These are phyloP conservation scores for Notarius lentiginosus DNA, from an alignment of 2,113 vertebrate species.

Conservation along the genomic window DNA sequence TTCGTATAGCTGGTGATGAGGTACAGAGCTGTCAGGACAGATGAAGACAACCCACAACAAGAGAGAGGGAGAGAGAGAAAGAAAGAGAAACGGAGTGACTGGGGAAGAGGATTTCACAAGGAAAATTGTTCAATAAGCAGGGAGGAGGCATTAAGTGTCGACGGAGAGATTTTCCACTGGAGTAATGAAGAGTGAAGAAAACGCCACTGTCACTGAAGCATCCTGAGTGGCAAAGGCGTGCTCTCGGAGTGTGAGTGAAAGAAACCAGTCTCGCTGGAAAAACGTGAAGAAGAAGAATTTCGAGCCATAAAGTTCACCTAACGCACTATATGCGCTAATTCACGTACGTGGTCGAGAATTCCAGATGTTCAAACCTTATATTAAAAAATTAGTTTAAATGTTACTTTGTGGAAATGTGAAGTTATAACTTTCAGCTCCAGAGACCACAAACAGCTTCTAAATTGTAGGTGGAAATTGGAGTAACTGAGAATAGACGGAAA, in stretches of 20 bases:
- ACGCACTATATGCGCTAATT: slow-evolving; percentile 45
- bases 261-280: slow-evolving; percentile 34
- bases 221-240: slow-evolving; percentile 23
- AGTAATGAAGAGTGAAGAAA: slow-evolving; percentile 34
- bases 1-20: slow-evolving; percentile 94
- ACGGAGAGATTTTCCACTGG: slow-evolving; percentile 35
- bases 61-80: slow-evolving; percentile 5
- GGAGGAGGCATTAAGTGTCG: slow-evolving; percentile 68
- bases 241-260: slow-evolving; percentile 4
- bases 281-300: slow-evolving; percentile 43
- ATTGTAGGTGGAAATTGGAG: slow-evolving; percentile 32
- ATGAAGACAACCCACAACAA: slow-evolving; percentile 88
- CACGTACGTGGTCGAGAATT: slow-evolving; percentile 35
- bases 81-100: slow-evolving; percentile 51
- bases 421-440: slow-evolving; percentile 27
- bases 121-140: slow-evolving; percentile 75
- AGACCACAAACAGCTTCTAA: slow-evolving; percentile 45
- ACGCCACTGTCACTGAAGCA: slow-evolving; percentile 32
- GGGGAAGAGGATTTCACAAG: slow-evolving; percentile 71
- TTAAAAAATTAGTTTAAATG: slow-evolving; percentile 40
- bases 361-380: slow-evolving; percentile 51
- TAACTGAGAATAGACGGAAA: slow-evolving; percentile 47
- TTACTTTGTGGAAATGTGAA: slow-evolving; percentile 46
- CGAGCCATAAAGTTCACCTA: slow-evolving; percentile 49
- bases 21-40: slow-evolving; percentile 92